phyloP scores from a whole-genome alignment of 1,140 invertebrate species.

The Leptopilina clavipes region DNA sequence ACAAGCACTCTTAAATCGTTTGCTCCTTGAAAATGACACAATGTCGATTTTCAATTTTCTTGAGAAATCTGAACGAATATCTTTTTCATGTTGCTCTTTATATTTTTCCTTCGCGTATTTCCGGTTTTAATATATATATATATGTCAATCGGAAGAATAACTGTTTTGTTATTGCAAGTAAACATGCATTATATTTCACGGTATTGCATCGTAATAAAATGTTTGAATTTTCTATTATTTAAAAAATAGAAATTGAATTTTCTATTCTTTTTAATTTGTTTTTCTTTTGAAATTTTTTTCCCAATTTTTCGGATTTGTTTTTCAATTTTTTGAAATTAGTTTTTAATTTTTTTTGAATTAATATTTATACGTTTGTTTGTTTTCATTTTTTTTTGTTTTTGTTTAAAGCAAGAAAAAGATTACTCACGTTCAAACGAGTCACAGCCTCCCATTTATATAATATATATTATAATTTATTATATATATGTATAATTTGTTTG shows the following conservation, averaged over 20 bases:
- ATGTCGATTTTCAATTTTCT: not conserved
- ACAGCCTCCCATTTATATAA: slow-evolving; percentile 13
- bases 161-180: too few relatives aligned
- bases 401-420: not conserved
- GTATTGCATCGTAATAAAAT: not conserved
- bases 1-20: slow-evolving; percentile 10
- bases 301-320: too few relatives aligned
- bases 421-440: not conserved
- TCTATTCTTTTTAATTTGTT: too few relatives aligned
- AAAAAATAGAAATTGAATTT: too few relatives aligned
- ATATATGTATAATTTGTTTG: too few relatives aligned
- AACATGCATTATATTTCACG: too few relatives aligned
- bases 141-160: not conserved
- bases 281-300: too few relatives aligned
- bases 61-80: not conserved
- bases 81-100: not conserved
- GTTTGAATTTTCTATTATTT: not conserved
- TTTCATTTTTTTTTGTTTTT: not conserved
- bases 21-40: not conserved
- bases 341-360: not conserved
- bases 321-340: too few relatives aligned
- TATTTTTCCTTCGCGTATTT: not conserved
- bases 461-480: too few relatives aligned
- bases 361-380: too few relatives aligned
- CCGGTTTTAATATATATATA: not conserved